Evolutionary conservation across 2,888 invertebrate species (phyloP).

Genomic region (Omphaloscelis lunosa): DNA sequence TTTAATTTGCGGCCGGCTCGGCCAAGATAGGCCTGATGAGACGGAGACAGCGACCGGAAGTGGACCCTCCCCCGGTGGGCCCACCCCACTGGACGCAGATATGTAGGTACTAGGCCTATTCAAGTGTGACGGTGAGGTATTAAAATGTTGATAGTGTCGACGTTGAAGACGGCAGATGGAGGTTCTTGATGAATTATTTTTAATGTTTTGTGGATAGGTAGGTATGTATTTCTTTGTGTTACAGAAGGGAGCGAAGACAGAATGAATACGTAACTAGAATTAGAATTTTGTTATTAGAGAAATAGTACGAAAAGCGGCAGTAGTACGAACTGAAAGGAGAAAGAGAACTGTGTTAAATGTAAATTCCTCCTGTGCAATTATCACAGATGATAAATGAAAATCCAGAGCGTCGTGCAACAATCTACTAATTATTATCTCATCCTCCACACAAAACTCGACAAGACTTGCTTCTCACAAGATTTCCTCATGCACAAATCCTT

Average conservation of each 20-base stretch:
- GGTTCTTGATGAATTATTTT: constrained; percentile 63
- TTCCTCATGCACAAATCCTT: constrained; percentile 18
- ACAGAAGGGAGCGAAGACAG: not conserved
- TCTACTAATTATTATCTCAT: not conserved
- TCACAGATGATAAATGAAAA: too few species aligned
- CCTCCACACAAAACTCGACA: not conserved
- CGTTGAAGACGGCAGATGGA: constrained; percentile 59
- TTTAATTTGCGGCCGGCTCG: constrained; percentile 87
- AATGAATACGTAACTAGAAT: not conserved
- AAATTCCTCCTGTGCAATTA: not conserved
- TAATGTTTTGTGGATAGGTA: constrained; percentile 26
- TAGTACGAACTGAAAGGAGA: not conserved
- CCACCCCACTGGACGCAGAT: constrained; percentile 74
- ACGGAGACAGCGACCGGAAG: constrained; percentile 88
- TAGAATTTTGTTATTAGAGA: too few species aligned
- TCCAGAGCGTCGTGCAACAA: not conserved
- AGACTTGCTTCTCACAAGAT: not conserved
- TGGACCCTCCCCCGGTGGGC: constrained; percentile 72
- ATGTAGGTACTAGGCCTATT: constrained; percentile 81
- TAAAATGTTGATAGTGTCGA: constrained; percentile 74
- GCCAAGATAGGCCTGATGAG: constrained; percentile 89
- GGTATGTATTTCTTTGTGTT: constrained; percentile 36
- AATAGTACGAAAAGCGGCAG: too few species aligned
- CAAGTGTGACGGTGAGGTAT: constrained; percentile 79
- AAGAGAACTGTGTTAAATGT: not conserved